Evolutionary conservation across 2,113 vertebrate genomes (phyloP).

Genomic region (Phodopus roborovskii): DNA sequence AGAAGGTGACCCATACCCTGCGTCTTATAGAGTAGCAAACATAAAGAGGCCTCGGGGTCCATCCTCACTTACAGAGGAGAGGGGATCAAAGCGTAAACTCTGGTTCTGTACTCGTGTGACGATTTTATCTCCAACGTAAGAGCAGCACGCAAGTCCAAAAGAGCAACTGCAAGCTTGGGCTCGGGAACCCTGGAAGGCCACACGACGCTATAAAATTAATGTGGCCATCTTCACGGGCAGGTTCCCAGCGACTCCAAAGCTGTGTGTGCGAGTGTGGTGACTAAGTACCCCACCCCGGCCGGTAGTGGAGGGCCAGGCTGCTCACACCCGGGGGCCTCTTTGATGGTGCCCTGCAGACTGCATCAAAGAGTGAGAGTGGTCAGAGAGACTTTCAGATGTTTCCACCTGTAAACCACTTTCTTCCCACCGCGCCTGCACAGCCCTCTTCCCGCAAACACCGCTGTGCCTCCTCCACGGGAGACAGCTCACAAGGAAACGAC

Average conservation of each 20-base stretch:
- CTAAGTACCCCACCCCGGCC: background rate
- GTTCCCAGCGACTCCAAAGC: background rate
- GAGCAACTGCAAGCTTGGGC: background rate
- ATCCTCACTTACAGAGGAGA: background rate
- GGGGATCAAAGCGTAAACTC: background rate
- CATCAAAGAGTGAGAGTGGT: background rate
- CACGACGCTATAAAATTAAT: fast-evolving
- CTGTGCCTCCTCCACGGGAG: background rate
- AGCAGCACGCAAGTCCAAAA: background rate
- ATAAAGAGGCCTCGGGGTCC: fast-evolving
- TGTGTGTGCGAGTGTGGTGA: background rate
- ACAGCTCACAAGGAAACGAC: background rate
- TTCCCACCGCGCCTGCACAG: background rate
- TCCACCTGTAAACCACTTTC: background rate
- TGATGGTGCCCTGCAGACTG: background rate
- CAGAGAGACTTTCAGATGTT: background rate
- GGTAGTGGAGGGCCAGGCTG: background rate
- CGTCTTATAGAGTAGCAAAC: background rate
- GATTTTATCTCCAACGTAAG: background rate
- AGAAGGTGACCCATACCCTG: background rate
- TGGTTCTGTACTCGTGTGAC: background rate
- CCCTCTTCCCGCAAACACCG: background rate
- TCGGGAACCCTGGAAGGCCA: background rate
- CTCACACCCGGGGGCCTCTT: background rate
- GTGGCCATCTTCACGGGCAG: background rate